A percentile compares a stretch with the other conserved stretches of the same genome.
phyloP scores from a whole-genome alignment of 2,888 invertebrate genomes.

The Scaptomyza parva region DNA sequence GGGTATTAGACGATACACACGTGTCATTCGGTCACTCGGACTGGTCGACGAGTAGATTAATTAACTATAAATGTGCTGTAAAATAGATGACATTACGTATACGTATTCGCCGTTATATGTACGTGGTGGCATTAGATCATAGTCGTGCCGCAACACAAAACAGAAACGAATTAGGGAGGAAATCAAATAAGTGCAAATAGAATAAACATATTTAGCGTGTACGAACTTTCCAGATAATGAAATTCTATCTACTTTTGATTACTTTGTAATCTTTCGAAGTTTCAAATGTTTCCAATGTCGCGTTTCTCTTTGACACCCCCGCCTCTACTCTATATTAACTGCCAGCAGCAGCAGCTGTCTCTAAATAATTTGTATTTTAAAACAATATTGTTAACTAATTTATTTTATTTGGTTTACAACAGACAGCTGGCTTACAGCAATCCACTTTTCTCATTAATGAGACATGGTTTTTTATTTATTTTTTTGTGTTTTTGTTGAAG shows the following conservation, averaged over 20 bases:
- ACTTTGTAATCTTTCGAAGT: background rate
- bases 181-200: conserved; percentile 25
- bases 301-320: too few relatives aligned
- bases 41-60: conserved; percentile 30
- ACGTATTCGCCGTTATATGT: conserved; percentile 10
- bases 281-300: background rate
- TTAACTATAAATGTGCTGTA: conserved; percentile 40
- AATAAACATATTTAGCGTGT: conserved; percentile 1
- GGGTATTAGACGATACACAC: conserved; percentile 24
- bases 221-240: background rate
- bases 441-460: too few relatives aligned
- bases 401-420: background rate
- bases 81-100: conserved; percentile 39
- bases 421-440: background rate
- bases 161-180: conserved; percentile 9
- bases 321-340: too few relatives aligned
- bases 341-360: too few relatives aligned
- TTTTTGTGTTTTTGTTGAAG: background rate
- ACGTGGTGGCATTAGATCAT: conserved; percentile 32
- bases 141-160: conserved; percentile 8
- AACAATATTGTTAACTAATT: background rate
- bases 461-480: conserved; percentile 13
- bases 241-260: background rate
- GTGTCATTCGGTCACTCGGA: conserved; percentile 10
- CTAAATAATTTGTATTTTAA: background rate